Evolutionary conservation across 2,888 invertebrate genomes (phyloP).

Genomic region (Eucriotettix oculatus): DNA sequence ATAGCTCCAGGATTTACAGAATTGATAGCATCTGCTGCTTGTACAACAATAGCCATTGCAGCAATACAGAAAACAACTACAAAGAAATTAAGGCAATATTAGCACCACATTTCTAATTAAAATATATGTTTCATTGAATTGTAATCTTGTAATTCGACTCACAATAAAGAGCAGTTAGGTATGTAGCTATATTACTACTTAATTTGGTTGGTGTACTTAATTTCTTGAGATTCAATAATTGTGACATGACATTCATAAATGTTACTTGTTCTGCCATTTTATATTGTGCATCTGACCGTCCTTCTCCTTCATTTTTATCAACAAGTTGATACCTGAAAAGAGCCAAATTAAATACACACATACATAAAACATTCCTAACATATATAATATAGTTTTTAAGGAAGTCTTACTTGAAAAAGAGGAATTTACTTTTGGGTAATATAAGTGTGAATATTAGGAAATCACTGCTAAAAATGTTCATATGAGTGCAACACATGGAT

Average conservation of each 20-base stretch:
- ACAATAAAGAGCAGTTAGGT: not conserved
- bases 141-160: not conserved
- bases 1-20: not conserved
- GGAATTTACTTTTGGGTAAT: no score
- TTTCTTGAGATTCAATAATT: not conserved
- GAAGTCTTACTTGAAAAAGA: no score
- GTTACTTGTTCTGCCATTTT: not conserved
- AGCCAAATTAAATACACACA: not conserved
- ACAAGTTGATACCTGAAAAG: not conserved
- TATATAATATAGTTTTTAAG: not conserved
- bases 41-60: not conserved
- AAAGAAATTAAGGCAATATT: not conserved
- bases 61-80: not conserved
- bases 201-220: not conserved
- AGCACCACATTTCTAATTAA: not conserved
- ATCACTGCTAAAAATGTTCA: no score
- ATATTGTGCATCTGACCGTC: not conserved
- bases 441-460: no score
- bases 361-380: not conserved
- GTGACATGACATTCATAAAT: not conserved
- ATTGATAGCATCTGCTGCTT: not conserved
- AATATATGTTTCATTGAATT: not conserved
- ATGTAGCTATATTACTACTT: not conserved
- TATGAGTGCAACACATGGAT: no score
- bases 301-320: not conserved